Evolutionary conservation across 2,797 vertebrate species (phyloP).

Genomic region (Phoeniculus purpureus): DNA sequence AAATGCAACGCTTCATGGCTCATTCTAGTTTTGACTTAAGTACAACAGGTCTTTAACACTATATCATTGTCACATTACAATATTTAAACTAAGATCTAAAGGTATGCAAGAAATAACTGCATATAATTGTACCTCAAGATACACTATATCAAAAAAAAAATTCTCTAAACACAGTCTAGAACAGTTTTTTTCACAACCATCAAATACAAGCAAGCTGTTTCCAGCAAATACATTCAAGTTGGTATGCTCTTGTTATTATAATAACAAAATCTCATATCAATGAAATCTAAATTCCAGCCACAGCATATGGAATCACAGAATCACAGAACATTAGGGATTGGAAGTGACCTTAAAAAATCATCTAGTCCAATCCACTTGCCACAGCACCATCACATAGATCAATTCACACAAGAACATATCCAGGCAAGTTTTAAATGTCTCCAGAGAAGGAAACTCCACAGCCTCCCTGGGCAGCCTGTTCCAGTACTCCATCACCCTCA

Average conservation of each 20-base stretch:
- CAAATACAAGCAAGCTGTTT: neutral
- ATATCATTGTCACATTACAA: neutral
- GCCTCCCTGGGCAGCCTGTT: no score
- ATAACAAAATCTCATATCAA: neutral
- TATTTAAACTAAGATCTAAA: neutral
- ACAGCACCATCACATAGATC: no score
- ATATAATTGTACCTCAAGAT: neutral
- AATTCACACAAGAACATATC: no score
- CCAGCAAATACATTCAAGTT: neutral
- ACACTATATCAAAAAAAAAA: neutral
- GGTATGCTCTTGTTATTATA: neutral
- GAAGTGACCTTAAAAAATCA: no score
- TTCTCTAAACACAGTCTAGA: neutral
- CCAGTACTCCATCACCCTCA: no score
- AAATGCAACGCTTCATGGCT: neutral
- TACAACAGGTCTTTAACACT: neutral
- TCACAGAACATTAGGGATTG: no score
- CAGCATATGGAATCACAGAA: neutral
- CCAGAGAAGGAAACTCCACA: no score
- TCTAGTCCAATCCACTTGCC: no score
- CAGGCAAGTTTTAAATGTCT: no score
- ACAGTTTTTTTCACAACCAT: neutral
- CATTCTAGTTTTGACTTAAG: neutral
- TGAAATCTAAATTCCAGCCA: neutral
- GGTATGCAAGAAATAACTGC: neutral